A percentile compares a stretch with the other conserved stretches of the same genome.
Conservation (phyloP, 2,888 invertebrate species). For the Aplocera efformata region DNA sequence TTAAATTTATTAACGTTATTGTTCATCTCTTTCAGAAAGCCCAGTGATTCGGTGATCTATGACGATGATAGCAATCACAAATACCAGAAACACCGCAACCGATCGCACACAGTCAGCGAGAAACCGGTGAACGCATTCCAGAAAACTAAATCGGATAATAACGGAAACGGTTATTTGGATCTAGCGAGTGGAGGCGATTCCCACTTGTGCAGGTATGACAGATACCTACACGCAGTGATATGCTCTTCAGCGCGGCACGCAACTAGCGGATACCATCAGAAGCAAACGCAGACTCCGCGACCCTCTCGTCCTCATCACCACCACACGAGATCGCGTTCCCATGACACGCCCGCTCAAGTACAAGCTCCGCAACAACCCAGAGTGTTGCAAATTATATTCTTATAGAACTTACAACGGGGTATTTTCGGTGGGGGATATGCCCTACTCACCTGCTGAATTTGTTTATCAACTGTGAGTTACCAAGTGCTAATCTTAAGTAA, state of each 20-base stretch:
- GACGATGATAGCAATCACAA: constrained; percentile 56
- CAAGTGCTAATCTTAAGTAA: constrained; percentile 38
- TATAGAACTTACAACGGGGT: constrained; percentile 63
- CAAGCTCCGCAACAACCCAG: constrained; percentile 56
- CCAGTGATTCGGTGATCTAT: constrained; percentile 61
- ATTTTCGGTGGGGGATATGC: constrained; percentile 44
- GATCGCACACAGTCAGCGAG: constrained; percentile 77
- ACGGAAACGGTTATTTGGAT: constrained; percentile 80
- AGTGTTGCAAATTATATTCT: constrained; percentile 74
- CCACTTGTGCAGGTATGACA: constrained; percentile 78
- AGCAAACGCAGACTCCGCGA: constrained; percentile 48
- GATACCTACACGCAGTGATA: constrained; percentile 83
- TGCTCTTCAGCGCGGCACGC: constrained; percentile 77
- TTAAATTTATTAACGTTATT: background rate
- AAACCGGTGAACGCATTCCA: constrained; percentile 67
- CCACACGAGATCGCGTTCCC: constrained; percentile 60
- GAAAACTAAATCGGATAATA: constrained; percentile 58
- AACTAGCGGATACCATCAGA: constrained; percentile 70
- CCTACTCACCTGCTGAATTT: constrained; percentile 35
- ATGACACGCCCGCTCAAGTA: constrained; percentile 52
- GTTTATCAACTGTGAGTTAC: constrained; percentile 49
- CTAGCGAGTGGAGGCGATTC: constrained; percentile 81
- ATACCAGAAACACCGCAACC: constrained; percentile 69
- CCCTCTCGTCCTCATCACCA: constrained; percentile 40
- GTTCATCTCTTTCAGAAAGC: constrained; percentile 74